Evolutionary conservation across 2,888 invertebrate species (phyloP), one percentile per base, ranked within the genome.

Genomic region (Venusia cambrica): DNA sequence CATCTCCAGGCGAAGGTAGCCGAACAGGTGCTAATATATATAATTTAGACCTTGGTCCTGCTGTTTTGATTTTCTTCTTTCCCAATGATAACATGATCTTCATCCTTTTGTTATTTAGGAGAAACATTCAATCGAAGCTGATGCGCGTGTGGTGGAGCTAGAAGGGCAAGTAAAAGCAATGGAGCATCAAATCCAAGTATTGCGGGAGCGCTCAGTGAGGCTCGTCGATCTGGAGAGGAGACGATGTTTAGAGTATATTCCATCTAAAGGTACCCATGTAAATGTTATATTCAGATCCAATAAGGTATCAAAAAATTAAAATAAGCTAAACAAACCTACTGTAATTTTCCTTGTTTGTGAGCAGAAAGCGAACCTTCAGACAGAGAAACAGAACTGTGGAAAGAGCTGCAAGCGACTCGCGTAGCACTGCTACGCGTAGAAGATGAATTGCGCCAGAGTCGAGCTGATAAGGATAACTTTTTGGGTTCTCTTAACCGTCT

Each of bases 381-480:
- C 17, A 76, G 78, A 45, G 89, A 89, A 58, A 75, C 84, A 0
- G 80, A 83, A 24, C 61, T 89, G 39, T 89, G 81, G 78, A 81
- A 79, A 51, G 89, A 89, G 35, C 62, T 89, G 5, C 79, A 87
- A 57, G 63, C 57, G 6, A 69, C 79, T 0, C 63, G 74, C 20
- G 52, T 57, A 2, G 66, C 74, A 0, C 49, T 89, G 11, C 57
- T 66, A 1, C 65, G 65, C 3, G 72, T 79, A 1, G 84, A 81
- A 41, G 77, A 87, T 34, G 78, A 80, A 31, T 52, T 88, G 2
- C 56, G 65, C 1, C 73, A 76, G 39, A 65, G 87, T 42, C 69
- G 80, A 21, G 70, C 68, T 2, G 89, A 89, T 35, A 89, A 88
- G 45, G 85, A 89, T 5, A 81, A 68, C 21, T 87, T 89, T 45